phyloP scores from a whole-genome alignment of 2,113 vertebrate genomes.

The Melanocharis versteri region DNA sequence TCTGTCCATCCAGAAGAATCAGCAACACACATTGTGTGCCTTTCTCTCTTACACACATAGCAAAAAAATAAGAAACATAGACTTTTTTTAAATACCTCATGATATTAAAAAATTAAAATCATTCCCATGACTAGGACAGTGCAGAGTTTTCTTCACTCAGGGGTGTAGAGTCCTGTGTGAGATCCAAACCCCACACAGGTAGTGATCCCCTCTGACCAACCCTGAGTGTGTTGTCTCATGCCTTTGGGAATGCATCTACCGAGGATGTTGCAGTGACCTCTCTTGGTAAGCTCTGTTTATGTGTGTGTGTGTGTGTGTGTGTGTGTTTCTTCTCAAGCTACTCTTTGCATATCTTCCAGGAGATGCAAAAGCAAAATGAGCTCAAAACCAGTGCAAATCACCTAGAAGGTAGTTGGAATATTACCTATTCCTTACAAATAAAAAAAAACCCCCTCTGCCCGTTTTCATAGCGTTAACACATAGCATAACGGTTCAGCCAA shows the following conservation, averaged over 20 bases:
- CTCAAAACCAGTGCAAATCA: neutral
- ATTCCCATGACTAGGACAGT: neutral
- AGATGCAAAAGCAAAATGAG: neutral
- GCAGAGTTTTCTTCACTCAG: neutral
- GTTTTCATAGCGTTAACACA: neutral
- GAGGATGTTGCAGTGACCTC: slow-evolving; percentile 11
- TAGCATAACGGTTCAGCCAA: neutral
- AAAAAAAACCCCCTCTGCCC: neutral
- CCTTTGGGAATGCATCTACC: neutral
- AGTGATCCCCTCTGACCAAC: neutral
- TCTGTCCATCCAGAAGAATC: neutral
- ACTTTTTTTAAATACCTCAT: neutral
- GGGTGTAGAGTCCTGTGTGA: neutral
- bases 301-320: neutral
- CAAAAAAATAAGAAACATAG: neutral
- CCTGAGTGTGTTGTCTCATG: neutral
- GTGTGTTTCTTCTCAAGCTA: neutral
- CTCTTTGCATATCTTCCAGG: neutral
- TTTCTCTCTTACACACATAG: neutral
- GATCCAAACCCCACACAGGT: neutral
- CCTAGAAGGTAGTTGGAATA: neutral
- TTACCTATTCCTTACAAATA: neutral
- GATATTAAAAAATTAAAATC: neutral
- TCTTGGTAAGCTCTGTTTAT: neutral
- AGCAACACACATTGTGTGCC: neutral